phyloP scores from a whole-genome alignment of 2,113 vertebrate genomes.

The Glareola pratincola region DNA sequence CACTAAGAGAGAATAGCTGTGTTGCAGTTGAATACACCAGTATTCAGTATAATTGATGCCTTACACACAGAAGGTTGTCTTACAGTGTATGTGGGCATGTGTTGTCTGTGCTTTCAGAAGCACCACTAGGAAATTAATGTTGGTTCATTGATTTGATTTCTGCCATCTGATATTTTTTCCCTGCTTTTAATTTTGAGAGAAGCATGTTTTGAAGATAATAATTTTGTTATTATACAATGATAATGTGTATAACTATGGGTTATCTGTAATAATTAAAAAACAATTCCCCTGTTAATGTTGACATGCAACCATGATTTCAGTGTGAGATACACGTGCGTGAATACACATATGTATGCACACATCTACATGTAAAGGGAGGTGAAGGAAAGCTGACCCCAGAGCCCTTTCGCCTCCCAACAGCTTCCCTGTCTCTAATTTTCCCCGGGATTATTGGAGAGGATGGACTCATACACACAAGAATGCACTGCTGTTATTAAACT shows the following conservation, averaged over 20 bases:
- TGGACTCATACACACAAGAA: neutral
- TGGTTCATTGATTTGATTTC: neutral
- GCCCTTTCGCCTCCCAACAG: neutral
- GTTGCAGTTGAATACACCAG: neutral
- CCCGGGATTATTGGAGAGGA: neutral
- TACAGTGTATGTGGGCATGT: neutral
- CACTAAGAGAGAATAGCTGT: neutral
- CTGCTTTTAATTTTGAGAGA: neutral
- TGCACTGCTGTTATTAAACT: neutral
- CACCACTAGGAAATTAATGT: neutral
- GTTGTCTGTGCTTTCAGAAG: neutral
- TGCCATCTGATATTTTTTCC: neutral
- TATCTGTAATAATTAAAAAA: neutral
- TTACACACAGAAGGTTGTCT: neutral
- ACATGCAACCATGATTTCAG: neutral
- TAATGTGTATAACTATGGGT: neutral
- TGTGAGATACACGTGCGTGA: neutral
- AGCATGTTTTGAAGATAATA: neutral
- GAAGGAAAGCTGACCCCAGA: neutral
- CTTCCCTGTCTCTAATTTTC: neutral
- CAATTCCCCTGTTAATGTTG: neutral
- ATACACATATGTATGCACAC: neutral
- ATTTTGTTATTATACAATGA: neutral
- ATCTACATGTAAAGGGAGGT: neutral
- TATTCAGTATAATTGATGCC: neutral